Evolutionary conservation across 2,113 vertebrate species (phyloP).

Genomic region (Nyctibius bracteatus): DNA sequence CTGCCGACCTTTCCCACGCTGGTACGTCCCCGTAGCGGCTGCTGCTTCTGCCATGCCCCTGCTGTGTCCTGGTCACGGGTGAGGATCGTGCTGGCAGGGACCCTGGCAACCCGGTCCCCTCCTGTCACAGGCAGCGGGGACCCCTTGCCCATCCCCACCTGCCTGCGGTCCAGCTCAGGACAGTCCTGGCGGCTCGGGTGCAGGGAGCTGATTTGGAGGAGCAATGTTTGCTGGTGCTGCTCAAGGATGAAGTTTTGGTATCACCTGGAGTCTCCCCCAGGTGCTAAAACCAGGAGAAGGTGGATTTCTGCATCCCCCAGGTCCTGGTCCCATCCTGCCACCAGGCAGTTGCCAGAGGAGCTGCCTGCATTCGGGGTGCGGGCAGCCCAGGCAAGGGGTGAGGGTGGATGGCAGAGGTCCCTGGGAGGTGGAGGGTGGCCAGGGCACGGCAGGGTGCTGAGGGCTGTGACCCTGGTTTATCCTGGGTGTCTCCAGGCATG

Average conservation of each 20-base stretch:
- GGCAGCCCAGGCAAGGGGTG: fast-evolving
- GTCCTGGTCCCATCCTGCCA: background rate
- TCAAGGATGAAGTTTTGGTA: background rate
- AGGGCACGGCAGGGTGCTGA: background rate
- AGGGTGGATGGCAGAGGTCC: background rate
- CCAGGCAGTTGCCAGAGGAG: background rate
- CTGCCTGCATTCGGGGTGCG: too few relatives aligned
- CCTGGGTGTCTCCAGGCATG: fast-evolving
- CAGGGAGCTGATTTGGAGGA: background rate
- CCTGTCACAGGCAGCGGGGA: background rate
- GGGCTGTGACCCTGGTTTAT: background rate
- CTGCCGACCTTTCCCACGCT: background rate
- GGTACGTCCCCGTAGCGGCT: fast-evolving
- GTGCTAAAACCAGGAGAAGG: background rate
- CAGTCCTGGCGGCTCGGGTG: fast-evolving
- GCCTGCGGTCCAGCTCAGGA: background rate
- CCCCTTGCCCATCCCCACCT: background rate
- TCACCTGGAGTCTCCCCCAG: background rate
- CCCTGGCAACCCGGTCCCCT: fast-evolving
- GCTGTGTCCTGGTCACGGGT: fast-evolving
- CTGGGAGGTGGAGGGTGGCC: background rate
- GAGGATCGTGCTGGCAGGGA: background rate
- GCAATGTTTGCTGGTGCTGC: fast-evolving
- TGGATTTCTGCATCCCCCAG: background rate
- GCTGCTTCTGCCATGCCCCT: background rate